Evolutionary conservation across 2,888 invertebrate genomes (phyloP), one percentile per base, ranked within the genome.

Genomic region (Plusia festucae): DNA sequence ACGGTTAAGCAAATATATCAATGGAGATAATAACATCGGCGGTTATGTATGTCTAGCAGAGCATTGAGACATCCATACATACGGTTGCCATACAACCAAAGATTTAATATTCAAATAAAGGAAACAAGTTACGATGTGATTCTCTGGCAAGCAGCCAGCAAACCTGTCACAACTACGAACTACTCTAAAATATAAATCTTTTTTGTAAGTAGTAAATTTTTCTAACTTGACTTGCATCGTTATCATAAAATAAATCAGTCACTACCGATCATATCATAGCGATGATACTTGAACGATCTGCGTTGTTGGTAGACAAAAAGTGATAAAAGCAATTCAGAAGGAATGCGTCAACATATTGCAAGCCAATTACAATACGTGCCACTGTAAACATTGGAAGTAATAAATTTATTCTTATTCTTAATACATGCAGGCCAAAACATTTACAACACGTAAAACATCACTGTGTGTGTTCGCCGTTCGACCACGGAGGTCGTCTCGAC

Each of bases 61-160:
- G 20, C 18, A 49, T 49, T 49, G 46, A 49, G 46, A 49, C 46
- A 49, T 40, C 40, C 40, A 15, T 49, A 49, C 40, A 40, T 49
- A 49, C 18, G 11, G 18, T 20, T 20, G 46, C 46, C 46, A 49
- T 49, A 18, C 20, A 8, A 9, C 46, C 18, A 11, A 49, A 49
- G 46, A 49, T 49, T 49, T 49, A 49, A 49, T 49, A 49, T 18
- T 49, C 46, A 49, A 49, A 49, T 49, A 49, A 49, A 49, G 46
- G 46, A 49, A 49, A 49, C 46, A 49, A 49, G 46, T 49, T 49
- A 49, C 46, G 46, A 49, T 49, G 46, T 49, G 46, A 49, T 49
- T 49, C 46, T 15, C 46, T 49, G 46, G 46, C 46, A 20, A 20
- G 11, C 18, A 18, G 18, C 46, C 46, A 49, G 46, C 11, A 11